A percentile compares a stretch with the other conserved stretches of the same genome.
These are phyloP conservation scores for Porites evermanni DNA, from an alignment of 92 coral and sea anemone species.

Conservation along the genomic window DNA sequence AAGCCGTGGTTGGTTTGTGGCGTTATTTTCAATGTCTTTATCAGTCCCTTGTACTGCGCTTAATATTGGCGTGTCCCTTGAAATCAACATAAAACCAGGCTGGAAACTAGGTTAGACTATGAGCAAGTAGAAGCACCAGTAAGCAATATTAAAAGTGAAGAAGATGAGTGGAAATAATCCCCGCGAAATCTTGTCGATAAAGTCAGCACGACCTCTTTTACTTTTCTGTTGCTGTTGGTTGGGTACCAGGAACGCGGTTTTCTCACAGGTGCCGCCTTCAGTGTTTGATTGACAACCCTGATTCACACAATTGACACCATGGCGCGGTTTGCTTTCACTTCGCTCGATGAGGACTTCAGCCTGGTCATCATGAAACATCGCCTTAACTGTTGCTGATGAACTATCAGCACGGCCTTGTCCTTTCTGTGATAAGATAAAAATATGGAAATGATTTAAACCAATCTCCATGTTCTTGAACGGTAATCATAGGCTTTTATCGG, in stretches of 20 bases:
- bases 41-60: no score
- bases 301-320: not conserved
- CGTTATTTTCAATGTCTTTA: no score
- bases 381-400: not conserved
- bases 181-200: constrained; percentile 41
- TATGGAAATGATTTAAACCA: not conserved
- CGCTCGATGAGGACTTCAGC: not conserved
- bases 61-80: no score
- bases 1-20: no score
- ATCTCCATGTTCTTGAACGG: not conserved
- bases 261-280: not conserved
- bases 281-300: not conserved
- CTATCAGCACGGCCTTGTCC: not conserved
- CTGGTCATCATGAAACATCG: not conserved
- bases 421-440: not conserved
- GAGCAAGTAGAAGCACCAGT: constrained; percentile 37
- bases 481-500: not conserved
- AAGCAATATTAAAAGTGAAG: constrained; percentile 44
- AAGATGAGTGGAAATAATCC: constrained; percentile 55
- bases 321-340: not conserved
- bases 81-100: no score
- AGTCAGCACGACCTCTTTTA: constrained; percentile 29
- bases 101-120: not conserved
- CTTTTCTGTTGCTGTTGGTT: not conserved
- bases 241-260: not conserved